Evolutionary conservation across 2,888 invertebrate genomes (phyloP), one percentile per base, ranked within the genome.

Genomic region (Coleophora deauratella): DNA sequence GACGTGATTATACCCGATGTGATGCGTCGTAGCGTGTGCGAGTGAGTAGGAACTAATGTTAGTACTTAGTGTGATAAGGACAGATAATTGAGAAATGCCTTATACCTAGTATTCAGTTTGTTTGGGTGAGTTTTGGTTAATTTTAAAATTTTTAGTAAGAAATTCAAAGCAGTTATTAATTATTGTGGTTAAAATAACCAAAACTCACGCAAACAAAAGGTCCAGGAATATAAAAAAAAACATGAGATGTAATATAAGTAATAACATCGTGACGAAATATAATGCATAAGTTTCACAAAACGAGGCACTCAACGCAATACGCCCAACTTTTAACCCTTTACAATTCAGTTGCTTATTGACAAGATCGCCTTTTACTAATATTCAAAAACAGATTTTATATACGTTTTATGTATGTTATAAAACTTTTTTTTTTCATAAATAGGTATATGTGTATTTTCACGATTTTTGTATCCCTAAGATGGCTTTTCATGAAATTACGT

Each of bases 1-100:
- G 64, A 62, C 62, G 73, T 74, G 72, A 73, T 72, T 67, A 57
- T 50, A 66, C 63, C 54, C 62, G 58, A 70, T 74, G 72, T 76
- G 73, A 76, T 76, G 76, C 66, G 66, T 64, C 50, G 57, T 65
- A 66, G 64, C 42, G 49, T 42, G 68, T 67, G 64, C 55, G 53
- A 58, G 68, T 70, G 66, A 44, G 56, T 74, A 75, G 66, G 38
- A 40, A 52, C 46, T 47, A 21, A 21, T 21, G 21, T 21, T 21
- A 21, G 21, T 21, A 21, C n/a, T 52, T 47, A 43, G 48, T 58
- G 43, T 43, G 41, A 35, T 33, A 33, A 41, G 45, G 30, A 42
- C 40, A 35, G 45, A 44, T 43, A 50, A 43, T 21, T 21, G 21
- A 21, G 3, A 21, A 21, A 21, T 21, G 21, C 21, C 21, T 21